Base-by-base conservation (phyloP, 53 echinoderm and acorn worm genomes). In the Henricia sp. region DNA sequence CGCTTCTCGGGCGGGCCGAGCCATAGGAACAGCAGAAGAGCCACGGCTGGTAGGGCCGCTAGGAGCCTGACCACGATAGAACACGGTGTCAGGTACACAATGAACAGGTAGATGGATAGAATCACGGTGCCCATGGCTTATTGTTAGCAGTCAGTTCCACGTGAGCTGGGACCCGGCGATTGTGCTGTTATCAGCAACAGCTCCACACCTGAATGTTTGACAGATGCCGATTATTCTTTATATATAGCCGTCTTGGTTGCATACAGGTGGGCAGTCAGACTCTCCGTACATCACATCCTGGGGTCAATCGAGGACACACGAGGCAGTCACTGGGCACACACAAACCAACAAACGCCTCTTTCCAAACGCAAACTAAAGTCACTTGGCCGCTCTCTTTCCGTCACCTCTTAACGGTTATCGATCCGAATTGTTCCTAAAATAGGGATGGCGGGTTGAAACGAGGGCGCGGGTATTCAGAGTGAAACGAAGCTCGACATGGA, bases 241-340 rank as follows among this genome's bases (percentile, higher is more conserved):
- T 77, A 77, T 77, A 77, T 37, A 77, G 55, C 29, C 72, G 36
- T 74, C 59, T 60, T 77, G 60, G 77, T 59, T 70, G 57, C 51
- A 30, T 77, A 77, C 77, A 77, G 77, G 77, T 77, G 77, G 77
- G 77, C 77, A 77, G 57, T 60, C 34, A 34, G 69, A 28, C 30
- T 42, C 60, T 58, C 42, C 75, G 68, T 40, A 39, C 56, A 8
- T 27, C 59, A 59, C 40, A 40, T 42, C 59, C 54, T 60, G 77
- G 60, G 77, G 77, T 77, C 77, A 77, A 77, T 38, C 58, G 59
- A 77, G 77, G 77, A 77, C 77, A 64, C 32, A 77, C 59, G 59
- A 60, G 58, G 77, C 77, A 54, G 55, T 35, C 35, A 52, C 35
- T 74, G 37, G 74, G 74, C 55, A 74, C 54, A 53, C 54, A 9